These are phyloP conservation scores for Nebria brevicollis DNA, from an alignment of 2,888 invertebrate genomes.

Conservation along the genomic window DNA sequence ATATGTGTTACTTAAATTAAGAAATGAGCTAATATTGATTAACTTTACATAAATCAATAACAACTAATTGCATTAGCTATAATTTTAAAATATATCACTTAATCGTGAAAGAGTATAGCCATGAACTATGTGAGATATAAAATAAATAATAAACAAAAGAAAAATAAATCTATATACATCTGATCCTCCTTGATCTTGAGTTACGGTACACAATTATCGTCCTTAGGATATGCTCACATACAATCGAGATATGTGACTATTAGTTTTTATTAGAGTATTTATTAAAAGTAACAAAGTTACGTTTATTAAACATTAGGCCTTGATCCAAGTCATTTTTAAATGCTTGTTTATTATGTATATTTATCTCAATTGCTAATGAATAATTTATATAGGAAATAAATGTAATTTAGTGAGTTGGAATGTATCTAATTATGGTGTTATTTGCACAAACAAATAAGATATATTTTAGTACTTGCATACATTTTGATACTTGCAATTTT, in stretches of 20 bases:
- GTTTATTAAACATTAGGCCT: conserved; percentile 30
- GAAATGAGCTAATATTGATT: background rate
- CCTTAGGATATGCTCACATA: conserved; percentile 21
- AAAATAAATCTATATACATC: conserved; percentile 32
- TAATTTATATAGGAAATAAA: conserved; percentile 34
- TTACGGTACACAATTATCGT: conserved; percentile 27
- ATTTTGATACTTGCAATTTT: conserved; percentile 18
- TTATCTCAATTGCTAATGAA: conserved; percentile 19
- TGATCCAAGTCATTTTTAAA: conserved; percentile 30
- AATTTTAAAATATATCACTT: background rate
- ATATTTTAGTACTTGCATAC: conserved; percentile 16
- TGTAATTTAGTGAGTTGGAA: conserved; percentile 16
- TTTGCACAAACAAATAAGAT: conserved; percentile 7
- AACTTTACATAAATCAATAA: background rate
- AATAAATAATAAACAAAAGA: conserved; percentile 31
- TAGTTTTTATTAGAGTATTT: background rate
- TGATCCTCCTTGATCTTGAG: conserved; percentile 38
- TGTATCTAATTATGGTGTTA: conserved; percentile 26
- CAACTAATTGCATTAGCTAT: background rate
- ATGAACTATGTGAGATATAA: conserved; percentile 25
- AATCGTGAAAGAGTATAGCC: conserved; percentile 13
- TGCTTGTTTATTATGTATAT: conserved; percentile 29
- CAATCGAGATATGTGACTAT: conserved; percentile 8
- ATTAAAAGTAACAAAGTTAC: conserved; percentile 19
- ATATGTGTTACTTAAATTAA: background rate